These are phyloP conservation scores for Kuschelorhynchus macadamiae DNA, from an alignment of 2,888 invertebrate species.

Conservation along the genomic window DNA sequence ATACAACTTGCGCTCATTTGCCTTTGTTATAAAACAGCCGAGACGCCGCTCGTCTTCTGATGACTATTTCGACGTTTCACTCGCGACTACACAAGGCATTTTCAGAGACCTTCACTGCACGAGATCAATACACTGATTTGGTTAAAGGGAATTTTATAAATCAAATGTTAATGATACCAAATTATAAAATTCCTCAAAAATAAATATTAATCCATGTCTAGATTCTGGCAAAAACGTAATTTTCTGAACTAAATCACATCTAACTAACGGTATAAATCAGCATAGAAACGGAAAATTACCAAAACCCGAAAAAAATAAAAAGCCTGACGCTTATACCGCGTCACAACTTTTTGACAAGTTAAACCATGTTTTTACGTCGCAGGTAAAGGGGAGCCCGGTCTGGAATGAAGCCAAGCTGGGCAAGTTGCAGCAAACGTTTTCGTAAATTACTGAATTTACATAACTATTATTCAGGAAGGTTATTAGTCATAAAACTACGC, in stretches of 20 bases:
- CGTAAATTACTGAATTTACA: slow-evolving; percentile 47
- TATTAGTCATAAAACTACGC: slow-evolving; percentile 49
- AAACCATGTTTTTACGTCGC: slow-evolving; percentile 40
- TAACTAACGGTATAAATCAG: slow-evolving; percentile 15
- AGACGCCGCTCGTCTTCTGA: no score
- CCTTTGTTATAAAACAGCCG: no score
- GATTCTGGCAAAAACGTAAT: not conserved
- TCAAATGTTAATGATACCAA: not conserved
- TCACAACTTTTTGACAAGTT: slow-evolving; percentile 47
- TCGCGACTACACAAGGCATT: not conserved
- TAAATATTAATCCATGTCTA: not conserved
- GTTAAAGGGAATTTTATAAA: no score
- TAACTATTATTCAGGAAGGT: slow-evolving; percentile 48
- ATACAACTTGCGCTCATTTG: no score
- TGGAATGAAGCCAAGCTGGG: slow-evolving; percentile 39
- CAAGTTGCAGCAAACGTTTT: slow-evolving; percentile 42
- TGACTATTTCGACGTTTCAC: no score
- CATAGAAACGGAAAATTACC: slow-evolving; percentile 19
- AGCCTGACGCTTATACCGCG: slow-evolving; percentile 18
- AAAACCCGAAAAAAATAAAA: slow-evolving; percentile 14
- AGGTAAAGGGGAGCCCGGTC: slow-evolving; percentile 28
- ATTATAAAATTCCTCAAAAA: not conserved
- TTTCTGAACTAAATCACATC: no score
- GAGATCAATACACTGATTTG: no score
- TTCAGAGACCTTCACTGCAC: no score